Conservation (phyloP, 2,888 invertebrate species). For the Nomada ruficornis region DNA sequence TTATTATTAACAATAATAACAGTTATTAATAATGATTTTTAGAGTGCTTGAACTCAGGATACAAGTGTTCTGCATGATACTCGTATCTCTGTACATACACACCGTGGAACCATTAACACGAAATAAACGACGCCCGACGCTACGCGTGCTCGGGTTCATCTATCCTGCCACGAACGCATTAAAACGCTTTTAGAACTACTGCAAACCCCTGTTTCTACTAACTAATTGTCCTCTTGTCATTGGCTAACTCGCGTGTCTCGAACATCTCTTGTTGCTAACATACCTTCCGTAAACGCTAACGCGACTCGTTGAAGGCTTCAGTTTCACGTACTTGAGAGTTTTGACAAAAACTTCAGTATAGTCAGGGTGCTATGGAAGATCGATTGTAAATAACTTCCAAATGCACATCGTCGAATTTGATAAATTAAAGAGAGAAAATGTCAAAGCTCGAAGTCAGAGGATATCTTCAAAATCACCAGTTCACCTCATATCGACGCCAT, state of each 20-base stretch:
- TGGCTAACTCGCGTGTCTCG: conserved; percentile 51
- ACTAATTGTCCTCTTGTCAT: conserved; percentile 68
- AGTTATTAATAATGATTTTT: neutral
- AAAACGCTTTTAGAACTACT: conserved; percentile 71
- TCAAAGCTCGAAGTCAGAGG: neutral
- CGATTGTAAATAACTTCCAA: conserved; percentile 1
- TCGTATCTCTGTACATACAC: conserved; percentile 62
- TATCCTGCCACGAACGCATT: conserved; percentile 64
- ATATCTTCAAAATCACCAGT: conserved; percentile 12
- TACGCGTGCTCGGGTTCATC: conserved; percentile 49
- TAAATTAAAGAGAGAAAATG: neutral
- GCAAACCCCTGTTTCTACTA: conserved; percentile 70
- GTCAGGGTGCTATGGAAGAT: neutral
- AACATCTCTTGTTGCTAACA: conserved; percentile 45
- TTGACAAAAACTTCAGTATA: neutral
- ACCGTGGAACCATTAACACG: conserved; percentile 40
- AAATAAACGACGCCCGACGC: conserved; percentile 19
- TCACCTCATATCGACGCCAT: conserved; percentile 33
- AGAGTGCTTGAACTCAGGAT: conserved; percentile 18
- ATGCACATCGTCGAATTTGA: neutral
- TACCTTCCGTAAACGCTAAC: conserved; percentile 1
- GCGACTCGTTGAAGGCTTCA: conserved; percentile 15
- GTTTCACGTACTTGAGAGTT: too few species aligned
- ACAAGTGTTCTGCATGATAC: conserved; percentile 56
- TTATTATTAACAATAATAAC: neutral